These are phyloP conservation scores for Chymomyza amoena DNA, from an alignment of 2,888 invertebrate species.

Conservation along the genomic window DNA sequence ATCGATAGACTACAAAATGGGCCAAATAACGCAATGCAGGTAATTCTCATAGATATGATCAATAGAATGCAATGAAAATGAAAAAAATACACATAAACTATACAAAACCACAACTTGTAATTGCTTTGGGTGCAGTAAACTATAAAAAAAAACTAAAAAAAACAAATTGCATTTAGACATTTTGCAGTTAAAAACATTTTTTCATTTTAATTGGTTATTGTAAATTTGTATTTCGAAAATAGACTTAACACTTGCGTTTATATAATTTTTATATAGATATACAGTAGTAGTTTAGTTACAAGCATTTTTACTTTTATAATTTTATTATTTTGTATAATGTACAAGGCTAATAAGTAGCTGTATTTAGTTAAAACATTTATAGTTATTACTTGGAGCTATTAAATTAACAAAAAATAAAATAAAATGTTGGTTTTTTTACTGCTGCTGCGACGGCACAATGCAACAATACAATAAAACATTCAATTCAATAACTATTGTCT, in stretches of 20 bases:
- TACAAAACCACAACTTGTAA: background rate
- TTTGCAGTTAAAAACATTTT: slow-evolving; percentile 1
- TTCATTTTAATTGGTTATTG: background rate
- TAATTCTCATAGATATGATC: slow-evolving; percentile 50
- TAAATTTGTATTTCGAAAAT: slow-evolving; percentile 37
- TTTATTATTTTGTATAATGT: slow-evolving; percentile 14
- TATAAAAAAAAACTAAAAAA: background rate
- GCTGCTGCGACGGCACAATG: slow-evolving; percentile 24
- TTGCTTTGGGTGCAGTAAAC: background rate
- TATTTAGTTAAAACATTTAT: slow-evolving; percentile 5
- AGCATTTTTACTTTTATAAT: slow-evolving; percentile 6
- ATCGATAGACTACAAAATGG: slow-evolving; percentile 49
- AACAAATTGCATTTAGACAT: background rate
- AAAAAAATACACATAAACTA: background rate
- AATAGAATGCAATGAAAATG: background rate
- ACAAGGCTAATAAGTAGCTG: slow-evolving; percentile 25
- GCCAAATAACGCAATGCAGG: slow-evolving; percentile 12
- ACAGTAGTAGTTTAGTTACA: slow-evolving; percentile 9
- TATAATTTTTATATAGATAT: slow-evolving; percentile 46
- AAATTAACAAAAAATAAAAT: background rate
- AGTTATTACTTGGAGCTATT: slow-evolving; percentile 11
- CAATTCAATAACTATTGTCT: background rate
- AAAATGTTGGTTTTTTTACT: slow-evolving; percentile 15
- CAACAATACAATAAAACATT: slow-evolving; percentile 1
- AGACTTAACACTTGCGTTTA: slow-evolving; percentile 47